These are phyloP conservation scores for Hemitrygon akajei DNA, from an alignment of 2,797 vertebrate species.

Conservation along the genomic window DNA sequence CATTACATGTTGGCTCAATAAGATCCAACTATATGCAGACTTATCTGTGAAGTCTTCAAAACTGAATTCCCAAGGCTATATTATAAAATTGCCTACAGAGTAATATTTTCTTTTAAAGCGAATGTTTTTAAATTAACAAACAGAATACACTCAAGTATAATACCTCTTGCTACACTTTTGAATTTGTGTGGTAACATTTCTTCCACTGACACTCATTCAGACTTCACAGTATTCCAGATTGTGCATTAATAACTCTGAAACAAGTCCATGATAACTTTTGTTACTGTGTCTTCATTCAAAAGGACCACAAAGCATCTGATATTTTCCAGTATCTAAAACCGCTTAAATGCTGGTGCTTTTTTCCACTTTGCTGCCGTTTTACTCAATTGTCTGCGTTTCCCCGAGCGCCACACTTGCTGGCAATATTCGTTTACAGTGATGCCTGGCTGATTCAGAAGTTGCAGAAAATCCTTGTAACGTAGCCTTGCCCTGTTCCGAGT, in stretches of 20 bases:
- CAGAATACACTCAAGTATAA: neutral
- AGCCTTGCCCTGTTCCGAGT: neutral
- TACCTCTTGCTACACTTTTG: neutral
- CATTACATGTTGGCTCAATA: neutral
- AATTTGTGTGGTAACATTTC: neutral
- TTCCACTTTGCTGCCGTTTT: conserved; percentile 27
- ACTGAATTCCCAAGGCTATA: neutral
- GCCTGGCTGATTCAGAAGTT: conserved; percentile 17
- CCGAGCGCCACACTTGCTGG: conserved; percentile 9
- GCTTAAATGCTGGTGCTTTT: conserved; percentile 9
- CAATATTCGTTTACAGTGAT: conserved; percentile 26
- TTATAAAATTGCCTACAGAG: neutral
- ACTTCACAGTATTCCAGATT: neutral
- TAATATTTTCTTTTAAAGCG: conserved; percentile 8
- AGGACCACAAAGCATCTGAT: neutral
- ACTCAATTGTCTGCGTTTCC: conserved; percentile 24
- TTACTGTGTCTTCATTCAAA: neutral
- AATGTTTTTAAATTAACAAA: neutral
- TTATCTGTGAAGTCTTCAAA: neutral
- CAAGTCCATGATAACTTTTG: neutral
- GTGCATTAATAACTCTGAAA: neutral
- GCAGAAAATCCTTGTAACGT: conserved; percentile 30
- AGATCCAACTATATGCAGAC: neutral
- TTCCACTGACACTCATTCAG: neutral
- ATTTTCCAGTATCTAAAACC: neutral